A percentile compares a stretch with the other conserved stretches of the same genome.
Conservation (phyloP, 1,140 invertebrate genomes). For the Hesperophylax magnus region DNA sequence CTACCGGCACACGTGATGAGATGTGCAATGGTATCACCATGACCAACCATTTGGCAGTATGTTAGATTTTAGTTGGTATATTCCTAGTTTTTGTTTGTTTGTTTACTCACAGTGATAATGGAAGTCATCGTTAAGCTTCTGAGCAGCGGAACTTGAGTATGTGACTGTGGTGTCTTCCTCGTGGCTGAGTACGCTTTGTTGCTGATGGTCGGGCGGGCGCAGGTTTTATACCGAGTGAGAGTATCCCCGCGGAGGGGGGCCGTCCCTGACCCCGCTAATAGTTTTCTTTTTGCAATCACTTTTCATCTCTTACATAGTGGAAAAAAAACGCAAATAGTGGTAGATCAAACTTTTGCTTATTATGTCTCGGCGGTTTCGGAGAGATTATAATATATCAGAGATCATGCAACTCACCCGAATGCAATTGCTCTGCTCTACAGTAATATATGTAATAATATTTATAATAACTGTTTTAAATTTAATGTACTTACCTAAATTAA, state of each 20-base stretch:
- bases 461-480: too few species aligned
- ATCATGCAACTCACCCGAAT: slow-evolving; percentile 2
- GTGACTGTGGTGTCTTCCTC: slow-evolving; percentile 15
- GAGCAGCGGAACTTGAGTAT: slow-evolving; percentile 10
- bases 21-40: too few species aligned
- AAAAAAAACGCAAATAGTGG: slow-evolving; percentile 42
- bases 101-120: slow-evolving; percentile 30
- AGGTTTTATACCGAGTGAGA: slow-evolving; percentile 39
- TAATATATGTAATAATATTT: too few species aligned
- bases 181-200: slow-evolving; percentile 20
- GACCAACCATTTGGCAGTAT: too few species aligned
- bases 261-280: slow-evolving; percentile 39
- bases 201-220: slow-evolving; percentile 11
- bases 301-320: slow-evolving; percentile 40
- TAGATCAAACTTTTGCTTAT: slow-evolving; percentile 34
- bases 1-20: too few species aligned
- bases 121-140: slow-evolving; percentile 23
- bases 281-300: slow-evolving; percentile 50
- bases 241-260: slow-evolving; percentile 21
- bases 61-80: too few species aligned
- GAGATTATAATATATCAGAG: background rate
- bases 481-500: too few species aligned
- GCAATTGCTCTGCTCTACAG: background rate
- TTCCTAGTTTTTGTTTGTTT: background rate
- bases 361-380: background rate